These are phyloP conservation scores for Alloplasta piceator DNA, from an alignment of 2,888 invertebrate genomes.

Conservation along the genomic window DNA sequence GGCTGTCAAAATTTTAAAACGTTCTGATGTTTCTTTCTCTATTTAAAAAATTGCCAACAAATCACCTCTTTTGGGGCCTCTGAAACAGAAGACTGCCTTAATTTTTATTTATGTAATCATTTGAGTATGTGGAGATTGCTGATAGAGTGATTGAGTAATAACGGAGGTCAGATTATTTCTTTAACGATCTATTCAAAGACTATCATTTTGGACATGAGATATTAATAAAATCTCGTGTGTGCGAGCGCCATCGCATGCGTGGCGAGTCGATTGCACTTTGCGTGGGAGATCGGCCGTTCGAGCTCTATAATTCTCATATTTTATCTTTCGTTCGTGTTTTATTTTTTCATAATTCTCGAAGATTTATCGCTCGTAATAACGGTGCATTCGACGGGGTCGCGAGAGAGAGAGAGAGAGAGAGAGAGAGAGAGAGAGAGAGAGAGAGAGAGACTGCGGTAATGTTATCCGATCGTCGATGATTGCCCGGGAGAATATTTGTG, in stretches of 20 bases:
- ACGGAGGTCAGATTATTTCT: too few species aligned
- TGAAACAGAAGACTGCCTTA: too few species aligned
- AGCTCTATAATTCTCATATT: conserved; percentile 20
- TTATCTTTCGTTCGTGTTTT: conserved; percentile 5
- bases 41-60: too few species aligned
- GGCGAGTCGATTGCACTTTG: background rate
- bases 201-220: background rate
- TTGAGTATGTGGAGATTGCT: too few species aligned
- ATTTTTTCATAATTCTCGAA: conserved; percentile 24
- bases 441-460: conserved; percentile 12
- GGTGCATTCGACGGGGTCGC: conserved; percentile 22
- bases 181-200: background rate
- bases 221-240: conserved; percentile 2
- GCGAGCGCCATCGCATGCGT: background rate
- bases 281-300: conserved; percentile 20
- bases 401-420: background rate
- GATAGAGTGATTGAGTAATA: too few species aligned
- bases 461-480: conserved; percentile 47
- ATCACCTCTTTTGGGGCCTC: too few species aligned
- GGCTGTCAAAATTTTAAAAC: too few species aligned
- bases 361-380: conserved; percentile 58
- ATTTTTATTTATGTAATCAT: too few species aligned
- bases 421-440: background rate
- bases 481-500: conserved; percentile 48
- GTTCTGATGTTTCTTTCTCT: too few species aligned